Base-by-base conservation (phyloP, 2,888 invertebrate genomes). In the Drepana falcataria region DNA sequence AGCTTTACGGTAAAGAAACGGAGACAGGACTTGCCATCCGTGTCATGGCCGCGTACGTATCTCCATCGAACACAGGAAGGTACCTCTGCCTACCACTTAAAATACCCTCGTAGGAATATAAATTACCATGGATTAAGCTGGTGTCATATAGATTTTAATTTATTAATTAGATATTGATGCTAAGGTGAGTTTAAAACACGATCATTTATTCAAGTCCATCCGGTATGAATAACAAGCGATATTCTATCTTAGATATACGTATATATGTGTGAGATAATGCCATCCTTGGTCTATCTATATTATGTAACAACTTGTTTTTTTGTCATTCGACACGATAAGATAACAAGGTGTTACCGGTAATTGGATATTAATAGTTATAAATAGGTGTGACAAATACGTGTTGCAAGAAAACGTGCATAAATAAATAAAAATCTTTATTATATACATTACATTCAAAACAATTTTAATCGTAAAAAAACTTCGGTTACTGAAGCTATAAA, bases 401-500 rank as follows among this genome's bases (percentile, higher is more conserved):
- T 40, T 48, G 51, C 61, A 66, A 58, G 52, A 53, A 72, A 75
- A 75, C 64, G 60, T 61, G 56, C 53, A 61, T 51, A 61, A 75
- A 80, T 89, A 89, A 88, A 89, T 89, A 89, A 85, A 87, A 85
- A 82, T 82, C 81, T 90, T 88, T 90, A 89, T 87, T 90, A 86
- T 87, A 87, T 87, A 88, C 87, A 88, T 87, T 89, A 85, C 85
- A 87, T 87, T 81, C 80, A 79, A 82, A 84, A 85, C 81, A 85
- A 81, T 76, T 77, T 73, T 70, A 77, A 82, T 81, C 66, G 68
- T 83, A 81, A 80, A 74, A 74, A 73, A 83, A 83, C 88, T 85
- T 89, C 88, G 75, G 87, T 88, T 87, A 87, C 81, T 85, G 85
- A 87, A 86, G 88, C 87, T 75, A 75, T 71, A 69, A 71, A 21